Evolutionary conservation across 2,797 vertebrate genomes (phyloP).

Genomic region (Malacoctenus gilli): DNA sequence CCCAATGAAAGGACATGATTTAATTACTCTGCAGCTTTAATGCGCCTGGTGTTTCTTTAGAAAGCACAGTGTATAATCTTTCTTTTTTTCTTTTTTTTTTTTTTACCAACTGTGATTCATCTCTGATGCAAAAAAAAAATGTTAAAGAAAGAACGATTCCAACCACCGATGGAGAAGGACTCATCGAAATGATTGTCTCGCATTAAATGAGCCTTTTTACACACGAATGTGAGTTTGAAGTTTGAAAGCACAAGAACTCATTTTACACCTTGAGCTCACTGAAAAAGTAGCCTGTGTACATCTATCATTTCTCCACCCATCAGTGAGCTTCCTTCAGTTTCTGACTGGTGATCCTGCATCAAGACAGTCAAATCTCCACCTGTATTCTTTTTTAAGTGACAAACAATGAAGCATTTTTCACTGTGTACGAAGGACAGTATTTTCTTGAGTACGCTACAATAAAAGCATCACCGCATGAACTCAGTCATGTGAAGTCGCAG

Average conservation of each 20-base stretch:
- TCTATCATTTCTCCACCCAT: too few relatives aligned
- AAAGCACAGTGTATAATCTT: conserved; percentile 80
- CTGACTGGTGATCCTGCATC: too few relatives aligned
- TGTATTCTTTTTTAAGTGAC: too few relatives aligned
- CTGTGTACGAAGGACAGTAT: too few relatives aligned
- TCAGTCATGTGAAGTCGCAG: too few relatives aligned
- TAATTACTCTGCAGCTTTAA: conserved; percentile 85
- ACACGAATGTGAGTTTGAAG: background rate
- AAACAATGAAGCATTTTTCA: too few relatives aligned
- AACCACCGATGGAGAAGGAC: conserved; percentile 47
- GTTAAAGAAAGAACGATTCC: conserved; percentile 50
- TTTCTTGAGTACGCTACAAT: too few relatives aligned
- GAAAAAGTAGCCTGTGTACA: too few relatives aligned
- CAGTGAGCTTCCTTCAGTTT: too few relatives aligned
- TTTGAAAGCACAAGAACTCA: background rate
- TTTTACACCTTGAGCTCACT: background rate
- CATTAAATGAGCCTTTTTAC: conserved; percentile 25
- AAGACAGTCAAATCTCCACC: too few relatives aligned
- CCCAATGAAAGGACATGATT: conserved; percentile 85
- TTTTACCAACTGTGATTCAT: conserved; percentile 75
- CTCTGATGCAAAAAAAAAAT: conserved; percentile 52
- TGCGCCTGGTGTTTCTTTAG: conserved; percentile 82
- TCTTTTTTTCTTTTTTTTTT: conserved; percentile 78
- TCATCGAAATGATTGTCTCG: conserved; percentile 23
- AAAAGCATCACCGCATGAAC: too few relatives aligned